These are phyloP conservation scores for Pseudorhiza aurosa DNA, from an alignment of 30 jellyfish, hydroid and myxozoan species.

Conservation along the genomic window DNA sequence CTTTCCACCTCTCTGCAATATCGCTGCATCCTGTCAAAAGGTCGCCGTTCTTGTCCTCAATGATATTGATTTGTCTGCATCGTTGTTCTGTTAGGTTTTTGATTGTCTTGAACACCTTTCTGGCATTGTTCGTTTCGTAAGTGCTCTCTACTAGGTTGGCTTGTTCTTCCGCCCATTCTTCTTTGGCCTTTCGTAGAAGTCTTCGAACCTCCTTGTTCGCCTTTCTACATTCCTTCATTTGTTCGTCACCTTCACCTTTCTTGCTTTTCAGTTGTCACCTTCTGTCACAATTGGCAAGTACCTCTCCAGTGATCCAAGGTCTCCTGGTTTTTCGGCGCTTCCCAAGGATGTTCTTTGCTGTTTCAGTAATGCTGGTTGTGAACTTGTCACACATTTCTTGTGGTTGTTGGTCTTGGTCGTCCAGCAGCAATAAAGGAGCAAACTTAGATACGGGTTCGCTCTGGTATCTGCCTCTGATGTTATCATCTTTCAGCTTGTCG, in stretches of 20 bases:
- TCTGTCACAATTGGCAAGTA: background rate
- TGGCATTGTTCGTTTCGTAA: no score
- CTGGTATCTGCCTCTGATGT: background rate
- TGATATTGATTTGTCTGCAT: background rate
- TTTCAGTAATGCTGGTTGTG: background rate
- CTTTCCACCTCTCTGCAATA: no score
- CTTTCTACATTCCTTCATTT: no score
- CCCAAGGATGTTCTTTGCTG: constrained; percentile 2
- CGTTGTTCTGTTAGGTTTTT: background rate
- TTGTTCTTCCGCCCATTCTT: no score
- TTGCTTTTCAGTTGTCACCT: constrained; percentile 6
- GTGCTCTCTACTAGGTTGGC: no score
- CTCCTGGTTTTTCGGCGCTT: background rate
- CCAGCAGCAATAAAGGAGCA: background rate
- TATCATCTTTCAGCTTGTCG: background rate
- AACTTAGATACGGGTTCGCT: background rate
- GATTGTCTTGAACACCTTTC: background rate
- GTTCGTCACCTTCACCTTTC: background rate
- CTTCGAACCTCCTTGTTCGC: no score
- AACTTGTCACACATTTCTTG: background rate
- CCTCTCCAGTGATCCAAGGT: constrained; percentile 36
- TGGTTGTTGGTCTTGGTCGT: no score
- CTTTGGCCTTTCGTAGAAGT: no score
- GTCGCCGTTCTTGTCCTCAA: no score
- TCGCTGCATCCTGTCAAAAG: no score